Conservation (phyloP, 1,140 invertebrate species). For the Calycopis cecrops region DNA sequence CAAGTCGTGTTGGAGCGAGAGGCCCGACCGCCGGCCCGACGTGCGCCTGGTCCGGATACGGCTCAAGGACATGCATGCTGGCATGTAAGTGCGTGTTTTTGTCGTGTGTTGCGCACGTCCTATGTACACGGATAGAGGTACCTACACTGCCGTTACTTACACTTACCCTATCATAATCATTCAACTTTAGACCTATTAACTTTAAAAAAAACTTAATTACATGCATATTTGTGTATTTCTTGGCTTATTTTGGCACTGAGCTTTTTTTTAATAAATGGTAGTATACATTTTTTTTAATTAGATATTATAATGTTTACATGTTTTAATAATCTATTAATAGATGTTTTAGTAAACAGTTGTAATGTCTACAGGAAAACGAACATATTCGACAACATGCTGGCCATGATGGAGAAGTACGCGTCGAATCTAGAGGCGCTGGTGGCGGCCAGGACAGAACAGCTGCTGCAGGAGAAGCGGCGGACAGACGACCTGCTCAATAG, state of each 20-base stretch:
- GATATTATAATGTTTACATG: too few relatives aligned
- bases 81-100: conserved; percentile 74
- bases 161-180: too few relatives aligned
- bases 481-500: conserved; percentile 87
- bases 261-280: too few relatives aligned
- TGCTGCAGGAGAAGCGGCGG: conserved; percentile 89
- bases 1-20: conserved; percentile 86
- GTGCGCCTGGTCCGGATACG: conserved; percentile 81
- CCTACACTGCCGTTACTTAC: too few relatives aligned
- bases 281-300: too few relatives aligned
- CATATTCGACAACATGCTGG: conserved; percentile 91
- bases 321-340: too few relatives aligned
- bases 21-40: conserved; percentile 82
- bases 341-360: too few relatives aligned
- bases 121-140: too few relatives aligned
- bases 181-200: too few relatives aligned
- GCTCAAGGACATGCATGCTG: conserved; percentile 86
- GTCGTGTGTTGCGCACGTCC: too few relatives aligned
- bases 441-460: conserved; percentile 85
- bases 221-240: too few relatives aligned
- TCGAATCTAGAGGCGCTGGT: conserved; percentile 88
- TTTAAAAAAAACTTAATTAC: background rate
- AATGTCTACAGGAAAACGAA: conserved; percentile 78
- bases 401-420: conserved; percentile 92
- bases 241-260: too few relatives aligned